Evolutionary conservation across 2,888 invertebrate species (phyloP), one percentile per base, ranked within the genome.

Genomic region (Alsophila aescularia): DNA sequence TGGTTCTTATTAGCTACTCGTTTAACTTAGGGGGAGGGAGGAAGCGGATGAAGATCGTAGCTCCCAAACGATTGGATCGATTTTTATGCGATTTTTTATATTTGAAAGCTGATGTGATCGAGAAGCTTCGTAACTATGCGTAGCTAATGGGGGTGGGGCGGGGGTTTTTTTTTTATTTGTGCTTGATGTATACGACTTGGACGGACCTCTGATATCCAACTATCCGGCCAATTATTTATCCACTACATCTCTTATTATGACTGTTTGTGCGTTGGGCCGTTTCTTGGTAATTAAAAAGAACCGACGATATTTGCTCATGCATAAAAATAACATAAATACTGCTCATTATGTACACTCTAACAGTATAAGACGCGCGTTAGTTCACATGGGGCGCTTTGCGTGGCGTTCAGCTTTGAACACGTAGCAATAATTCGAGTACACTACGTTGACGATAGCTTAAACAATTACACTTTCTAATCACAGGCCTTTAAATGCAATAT

Each of bases 271-370:
- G 69, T 77, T 77, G 75, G 76, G 72, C 76, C 67, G 72, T 73
- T 60, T 62, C 64, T 67, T 58, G 64, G 73, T 81, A 84, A 86
- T 85, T 86, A 85, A 85, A 81, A 81, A 69, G 64, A 75, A 64
- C 69, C 69, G 70, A 70, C 74, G 73, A 80, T 83, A 83, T 83
- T 83, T 81, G 77, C 78, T 77, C 72, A 81, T 81, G 80, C 79
- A 85, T 85, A 83, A 82, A 81, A 81, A 83, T 60, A 76, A 72
- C 80, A 80, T 83, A 80, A 84, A 79, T 79, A 77, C 73, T 37
- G 59, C 64, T 73, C 70, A 75, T 78, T 77, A 78, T 69, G 66
- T 60, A 54, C 52, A 56, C 41, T 58, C 45, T 64, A 60, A 64
- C 57, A 60, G 36, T 12, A 37, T 42, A 50, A 52, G 48, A 35